Conservation (phyloP, 2,113 vertebrate genomes). For the Bucco capensis region DNA sequence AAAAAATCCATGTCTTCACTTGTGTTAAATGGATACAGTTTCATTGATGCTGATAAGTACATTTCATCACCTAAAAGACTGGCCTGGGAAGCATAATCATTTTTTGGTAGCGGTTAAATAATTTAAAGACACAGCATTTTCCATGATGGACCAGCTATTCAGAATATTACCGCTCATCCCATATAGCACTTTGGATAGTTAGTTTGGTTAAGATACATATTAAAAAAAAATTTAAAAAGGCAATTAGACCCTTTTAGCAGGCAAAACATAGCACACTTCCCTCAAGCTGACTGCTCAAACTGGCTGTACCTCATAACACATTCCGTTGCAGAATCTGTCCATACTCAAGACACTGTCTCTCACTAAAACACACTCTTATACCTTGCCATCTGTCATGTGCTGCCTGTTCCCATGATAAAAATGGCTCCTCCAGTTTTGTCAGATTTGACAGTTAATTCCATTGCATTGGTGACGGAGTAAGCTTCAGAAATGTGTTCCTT, state of each 20-base stretch:
- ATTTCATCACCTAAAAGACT: not conserved
- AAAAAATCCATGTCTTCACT: not conserved
- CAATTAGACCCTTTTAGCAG: not conserved
- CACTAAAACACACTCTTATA: not conserved
- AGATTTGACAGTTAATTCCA: not conserved
- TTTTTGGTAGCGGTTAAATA: not conserved
- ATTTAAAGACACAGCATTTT: not conserved
- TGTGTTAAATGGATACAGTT: not conserved
- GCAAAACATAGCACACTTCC: not conserved
- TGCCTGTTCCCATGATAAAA: not conserved
- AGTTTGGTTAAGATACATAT: not conserved
- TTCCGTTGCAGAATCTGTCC: not conserved
- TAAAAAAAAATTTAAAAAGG: not conserved
- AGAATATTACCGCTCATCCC: not conserved
- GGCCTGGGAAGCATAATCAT: not conserved
- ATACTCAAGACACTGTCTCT: slow-evolving; percentile 21
- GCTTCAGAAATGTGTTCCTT: not conserved
- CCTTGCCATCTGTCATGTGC: slow-evolving; percentile 29
- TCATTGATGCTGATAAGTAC: not conserved
- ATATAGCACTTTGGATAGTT: not conserved
- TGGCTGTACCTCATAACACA: not conserved
- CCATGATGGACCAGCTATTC: not conserved
- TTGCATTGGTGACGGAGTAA: not conserved
- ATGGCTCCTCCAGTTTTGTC: not conserved
- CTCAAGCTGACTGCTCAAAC: not conserved